Evolutionary conservation across 2,888 invertebrate genomes (phyloP).

Genomic region (Bimastos eiseni): DNA sequence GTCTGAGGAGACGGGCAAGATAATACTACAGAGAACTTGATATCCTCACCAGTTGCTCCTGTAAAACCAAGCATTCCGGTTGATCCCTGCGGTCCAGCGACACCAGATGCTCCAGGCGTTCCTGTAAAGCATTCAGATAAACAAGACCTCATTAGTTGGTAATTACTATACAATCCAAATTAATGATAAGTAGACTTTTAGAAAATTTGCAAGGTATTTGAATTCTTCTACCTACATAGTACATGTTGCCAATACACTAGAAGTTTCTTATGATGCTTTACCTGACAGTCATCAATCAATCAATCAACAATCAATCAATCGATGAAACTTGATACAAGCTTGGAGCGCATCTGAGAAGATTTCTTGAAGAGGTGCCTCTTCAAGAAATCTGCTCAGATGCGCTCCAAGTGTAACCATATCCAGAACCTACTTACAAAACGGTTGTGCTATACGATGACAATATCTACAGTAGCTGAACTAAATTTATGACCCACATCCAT

Average conservation of each 20-base stretch:
- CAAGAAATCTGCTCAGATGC: too few relatives aligned
- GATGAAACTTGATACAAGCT: too few relatives aligned
- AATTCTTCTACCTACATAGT: neutral
- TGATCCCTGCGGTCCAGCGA: neutral
- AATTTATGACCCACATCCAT: too few relatives aligned
- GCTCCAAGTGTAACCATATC: too few relatives aligned
- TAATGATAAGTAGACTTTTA: neutral
- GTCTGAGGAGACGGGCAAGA: neutral
- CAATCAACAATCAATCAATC: too few relatives aligned
- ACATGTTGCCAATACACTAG: neutral
- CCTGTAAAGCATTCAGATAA: constrained; percentile 8
- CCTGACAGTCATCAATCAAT: neutral
- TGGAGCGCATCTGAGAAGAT: too few relatives aligned
- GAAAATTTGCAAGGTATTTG: neutral
- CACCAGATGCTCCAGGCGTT: neutral
- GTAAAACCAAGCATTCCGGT: neutral
- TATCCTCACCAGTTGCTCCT: neutral
- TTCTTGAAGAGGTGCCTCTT: too few relatives aligned
- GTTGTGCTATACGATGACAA: too few relatives aligned
- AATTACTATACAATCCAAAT: neutral
- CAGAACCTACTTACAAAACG: too few relatives aligned
- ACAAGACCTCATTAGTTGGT: neutral
- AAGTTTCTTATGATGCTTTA: neutral
- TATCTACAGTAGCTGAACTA: too few relatives aligned
- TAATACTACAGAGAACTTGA: neutral